Evolutionary conservation across 2,113 vertebrate species (phyloP), one percentile per base, ranked within the genome.

Genomic region (Halichoeres trimaculatus): DNA sequence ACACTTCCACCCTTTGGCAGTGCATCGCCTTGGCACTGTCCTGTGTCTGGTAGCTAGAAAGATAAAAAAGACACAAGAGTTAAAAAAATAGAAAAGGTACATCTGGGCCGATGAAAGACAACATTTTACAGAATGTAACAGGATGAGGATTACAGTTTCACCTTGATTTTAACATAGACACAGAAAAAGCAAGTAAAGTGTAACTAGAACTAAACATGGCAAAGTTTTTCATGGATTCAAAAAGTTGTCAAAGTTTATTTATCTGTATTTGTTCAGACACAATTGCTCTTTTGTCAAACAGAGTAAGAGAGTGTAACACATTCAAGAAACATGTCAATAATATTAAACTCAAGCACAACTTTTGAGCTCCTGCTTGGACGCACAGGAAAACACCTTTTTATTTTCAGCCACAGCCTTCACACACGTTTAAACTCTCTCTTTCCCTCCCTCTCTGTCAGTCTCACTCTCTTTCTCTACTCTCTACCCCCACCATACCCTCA

Each of bases 1-100:
- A 59, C 87, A 90, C 87, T 92, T 92, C 84, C 86, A 83, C 76
- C 78, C 45, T 85, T 72, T 90, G 91, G 87, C 90, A 86, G 57
- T 3, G 45, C 52, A 47, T 58, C 59, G 19, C 58, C 62, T 50
- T 93, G 92, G 87, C 74, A 51, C 67, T 69, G 72, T 81, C 80
- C 70, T 60, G 73, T 51, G 60, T 50, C 58, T 55, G 56, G 23
- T 58, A 19, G 41, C 24, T 54, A 63, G 52, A 70, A 35, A 38
- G 63, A 74, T 50, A 51, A 40, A 52, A 20, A 34, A 10, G 45
- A 13, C n/a, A n/a, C n/a, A 52, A 36, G 5, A 35, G n/a, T n/a
- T 12, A 19, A 61, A 6, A 22, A 48, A 1, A 53, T 51, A 56
- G 50, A 10, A 35, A 48, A 80, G 35, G 34, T 17, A 62, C 65